A percentile compares a stretch with the other conserved stretches of the same genome.
phyloP scores from a whole-genome alignment of 2,113 vertebrate genomes.

The Eurystomus gularis region DNA sequence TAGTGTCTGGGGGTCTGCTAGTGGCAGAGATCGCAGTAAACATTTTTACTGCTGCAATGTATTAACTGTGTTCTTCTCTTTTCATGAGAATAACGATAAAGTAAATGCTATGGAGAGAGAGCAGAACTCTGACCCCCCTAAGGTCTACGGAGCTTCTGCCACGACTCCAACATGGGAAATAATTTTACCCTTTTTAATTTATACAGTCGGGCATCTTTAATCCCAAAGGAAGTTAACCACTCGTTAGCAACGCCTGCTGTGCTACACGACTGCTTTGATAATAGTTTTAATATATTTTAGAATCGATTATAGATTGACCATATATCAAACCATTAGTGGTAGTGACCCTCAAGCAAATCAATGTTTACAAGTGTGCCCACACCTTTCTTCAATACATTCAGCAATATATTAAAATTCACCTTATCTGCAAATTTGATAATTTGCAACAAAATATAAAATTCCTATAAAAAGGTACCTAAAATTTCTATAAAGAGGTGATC shows the following conservation, averaged over 20 bases:
- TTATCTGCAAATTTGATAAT: not conserved
- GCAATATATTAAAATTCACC: not conserved
- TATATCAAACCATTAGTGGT: not conserved
- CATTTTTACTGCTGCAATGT: not conserved
- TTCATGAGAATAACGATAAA: not conserved
- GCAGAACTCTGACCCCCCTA: not conserved
- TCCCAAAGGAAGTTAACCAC: not conserved
- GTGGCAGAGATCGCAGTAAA: not conserved
- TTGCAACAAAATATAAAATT: not conserved
- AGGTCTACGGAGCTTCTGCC: not conserved
- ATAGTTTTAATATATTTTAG: not conserved
- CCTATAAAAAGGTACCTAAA: not conserved
- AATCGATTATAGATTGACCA: not conserved
- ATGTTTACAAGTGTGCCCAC: not conserved
- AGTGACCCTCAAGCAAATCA: not conserved
- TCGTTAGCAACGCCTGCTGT: not conserved
- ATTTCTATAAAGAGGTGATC: not conserved
- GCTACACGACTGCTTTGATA: not conserved
- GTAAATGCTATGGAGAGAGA: not conserved
- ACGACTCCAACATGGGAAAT: not conserved
- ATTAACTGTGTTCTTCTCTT: not conserved
- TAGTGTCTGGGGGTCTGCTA: not conserved
- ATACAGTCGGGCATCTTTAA: not conserved
- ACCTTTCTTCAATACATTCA: not conserved
- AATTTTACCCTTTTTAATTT: not conserved